Evolutionary conservation across 2,888 invertebrate species (phyloP).

Genomic region (Podotricha telesiphe): DNA sequence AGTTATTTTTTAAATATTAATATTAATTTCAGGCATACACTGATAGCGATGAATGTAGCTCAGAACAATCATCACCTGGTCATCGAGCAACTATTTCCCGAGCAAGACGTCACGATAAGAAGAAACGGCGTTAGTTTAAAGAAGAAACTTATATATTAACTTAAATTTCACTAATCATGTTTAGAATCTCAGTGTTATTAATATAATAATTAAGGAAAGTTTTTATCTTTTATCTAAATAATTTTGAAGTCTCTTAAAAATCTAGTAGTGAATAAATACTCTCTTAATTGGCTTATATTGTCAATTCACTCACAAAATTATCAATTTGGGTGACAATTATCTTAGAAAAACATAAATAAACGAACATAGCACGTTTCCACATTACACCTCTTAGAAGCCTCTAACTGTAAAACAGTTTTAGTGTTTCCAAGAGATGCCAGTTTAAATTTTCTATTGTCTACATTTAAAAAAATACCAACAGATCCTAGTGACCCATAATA

Average conservation of each 20-base stretch:
- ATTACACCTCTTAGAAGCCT: no score
- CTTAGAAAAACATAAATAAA: no score
- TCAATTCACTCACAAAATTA: no score
- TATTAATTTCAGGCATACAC: constrained; percentile 76
- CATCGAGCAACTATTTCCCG: constrained; percentile 87
- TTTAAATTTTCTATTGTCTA: no score
- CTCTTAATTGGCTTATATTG: background rate
- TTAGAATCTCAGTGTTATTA: background rate
- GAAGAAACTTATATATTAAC: background rate
- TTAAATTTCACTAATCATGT: background rate
- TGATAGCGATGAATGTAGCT: constrained; percentile 89
- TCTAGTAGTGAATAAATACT: background rate
- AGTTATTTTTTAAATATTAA: background rate
- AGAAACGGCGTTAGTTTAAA: constrained; percentile 85
- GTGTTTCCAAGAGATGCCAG: no score
- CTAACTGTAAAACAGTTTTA: no score
- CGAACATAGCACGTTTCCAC: no score
- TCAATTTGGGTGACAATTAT: no score
- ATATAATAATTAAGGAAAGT: background rate
- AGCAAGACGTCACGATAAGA: constrained; percentile 87
- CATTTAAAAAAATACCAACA: no score
- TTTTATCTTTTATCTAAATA: background rate
- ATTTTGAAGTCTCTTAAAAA: background rate
- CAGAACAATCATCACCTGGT: constrained; percentile 88
- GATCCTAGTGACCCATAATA: no score